phyloP scores from a whole-genome alignment of 2,113 vertebrate species.

The Anhinga rufa region DNA sequence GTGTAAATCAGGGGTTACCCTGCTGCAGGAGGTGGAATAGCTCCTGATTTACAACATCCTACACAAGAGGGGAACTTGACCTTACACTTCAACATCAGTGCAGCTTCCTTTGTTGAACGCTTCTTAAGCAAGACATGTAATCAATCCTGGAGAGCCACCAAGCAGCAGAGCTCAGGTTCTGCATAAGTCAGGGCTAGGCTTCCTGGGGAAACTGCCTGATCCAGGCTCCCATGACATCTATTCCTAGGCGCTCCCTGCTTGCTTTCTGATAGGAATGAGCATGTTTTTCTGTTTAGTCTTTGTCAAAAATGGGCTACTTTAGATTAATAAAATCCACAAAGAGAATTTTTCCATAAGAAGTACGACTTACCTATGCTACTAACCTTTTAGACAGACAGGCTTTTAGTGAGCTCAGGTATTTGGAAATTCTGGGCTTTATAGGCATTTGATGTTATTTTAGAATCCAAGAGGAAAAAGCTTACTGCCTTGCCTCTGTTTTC shows the following conservation, averaged over 20 bases:
- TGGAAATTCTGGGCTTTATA: slow-evolving; percentile 38
- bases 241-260: not conserved
- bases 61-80: slow-evolving; percentile 50
- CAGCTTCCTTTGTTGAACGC: slow-evolving; percentile 44
- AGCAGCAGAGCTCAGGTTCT: slow-evolving; percentile 12
- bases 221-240: not conserved
- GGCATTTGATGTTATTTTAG: slow-evolving; percentile 42
- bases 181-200: not conserved
- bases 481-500: slow-evolving; percentile 44
- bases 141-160: slow-evolving; percentile 7
- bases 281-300: not conserved
- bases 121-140: slow-evolving; percentile 41
- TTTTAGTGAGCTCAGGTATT: slow-evolving; percentile 7
- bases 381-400: not conserved
- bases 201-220: not conserved
- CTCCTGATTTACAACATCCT: slow-evolving; percentile 54
- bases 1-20: slow-evolving; percentile 38
- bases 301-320: not conserved
- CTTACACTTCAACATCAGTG: slow-evolving; percentile 44
- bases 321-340: not conserved
- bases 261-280: not conserved
- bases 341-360: not conserved
- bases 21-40: not conserved
- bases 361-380: not conserved
- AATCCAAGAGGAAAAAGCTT: slow-evolving; percentile 43